These are phyloP conservation scores for Tympanoctomys barrerae DNA, from an alignment of 2,797 vertebrate species.

Conservation along the genomic window DNA sequence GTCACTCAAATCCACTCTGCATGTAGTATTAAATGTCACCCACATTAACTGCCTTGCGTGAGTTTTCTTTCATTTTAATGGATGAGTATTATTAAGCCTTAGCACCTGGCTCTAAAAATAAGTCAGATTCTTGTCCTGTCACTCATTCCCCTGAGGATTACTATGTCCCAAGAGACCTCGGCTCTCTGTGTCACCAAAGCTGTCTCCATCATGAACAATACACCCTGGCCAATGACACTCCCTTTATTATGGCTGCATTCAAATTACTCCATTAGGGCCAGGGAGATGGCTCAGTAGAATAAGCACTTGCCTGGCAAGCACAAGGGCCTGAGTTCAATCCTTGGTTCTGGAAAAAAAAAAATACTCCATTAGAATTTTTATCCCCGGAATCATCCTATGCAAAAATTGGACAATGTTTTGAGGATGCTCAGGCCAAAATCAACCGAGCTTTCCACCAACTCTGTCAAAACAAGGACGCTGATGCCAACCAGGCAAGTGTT, in stretches of 20 bases:
- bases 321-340: no score
- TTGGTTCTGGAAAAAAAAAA: no score
- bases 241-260: not conserved
- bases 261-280: not conserved
- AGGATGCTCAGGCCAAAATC: not conserved
- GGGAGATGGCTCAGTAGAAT: no score
- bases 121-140: not conserved
- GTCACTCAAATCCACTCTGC: not conserved
- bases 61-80: constrained; percentile 62
- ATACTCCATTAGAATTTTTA: not conserved
- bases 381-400: not conserved
- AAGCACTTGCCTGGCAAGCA: no score
- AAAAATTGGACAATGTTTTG: not conserved
- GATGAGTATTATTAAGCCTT: not conserved
- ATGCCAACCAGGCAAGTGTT: not conserved
- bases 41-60: constrained; percentile 1
- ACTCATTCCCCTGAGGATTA: not conserved
- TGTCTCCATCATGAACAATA: not conserved
- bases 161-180: not conserved
- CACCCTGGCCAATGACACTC: rapidly evolving
- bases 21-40: constrained; percentile 30
- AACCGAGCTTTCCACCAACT: not conserved
- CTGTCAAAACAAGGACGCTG: not conserved
- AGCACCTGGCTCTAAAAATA: not conserved
- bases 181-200: not conserved